Base-by-base conservation (phyloP, 1,140 invertebrate species). In the Lethrus apterus region DNA sequence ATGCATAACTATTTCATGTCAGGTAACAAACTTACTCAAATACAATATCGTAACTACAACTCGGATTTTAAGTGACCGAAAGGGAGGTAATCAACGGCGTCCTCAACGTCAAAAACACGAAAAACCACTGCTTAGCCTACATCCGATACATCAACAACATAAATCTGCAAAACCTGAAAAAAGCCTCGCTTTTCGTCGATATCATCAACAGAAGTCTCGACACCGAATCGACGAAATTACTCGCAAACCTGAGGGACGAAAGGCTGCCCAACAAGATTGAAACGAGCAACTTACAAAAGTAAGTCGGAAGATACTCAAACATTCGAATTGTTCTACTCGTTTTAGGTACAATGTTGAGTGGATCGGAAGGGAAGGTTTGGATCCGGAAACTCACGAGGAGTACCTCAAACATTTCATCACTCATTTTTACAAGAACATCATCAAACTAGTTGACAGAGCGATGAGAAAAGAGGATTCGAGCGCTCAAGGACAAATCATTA, bases 1-100 rank as follows among this genome's bases (percentile, higher is more conserved):
- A 94, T 93, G 80, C 94, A 98, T 58, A 97, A 97, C 68, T 98
- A 97, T 68, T 96, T 95, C 60, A 98, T 98, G 94, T 97, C 94
- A 46, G 93, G 92, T 96, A 74, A n/a, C n/a, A n/a, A n/a, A n/a
- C n/a, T n/a, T n/a, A n/a, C n/a, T n/a, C n/a, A n/a, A n/a, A n/a
- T n/a, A n/a, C n/a, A n/a, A n/a, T n/a, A 19, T 19, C 17, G 26
- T 44, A 20, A 13, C 17, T 29, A 15, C 11, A 40, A 20, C 20
- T 23, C 36, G 21, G 20, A 17, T 29, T 72, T 75, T 38, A 65
- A 95, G 95, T 98, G 8, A 98, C 95, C 0, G 95, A 98, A 72
- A 71, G 94, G 38, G 95, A 98, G 73, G 92, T 98, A 0, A 96
- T 96, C 46, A 93, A 95, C 57, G 94, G 95, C 0, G 77, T 97